These are phyloP conservation scores for Drosophila mercatorum DNA, from an alignment of 2,888 invertebrate species.

Conservation along the genomic window DNA sequence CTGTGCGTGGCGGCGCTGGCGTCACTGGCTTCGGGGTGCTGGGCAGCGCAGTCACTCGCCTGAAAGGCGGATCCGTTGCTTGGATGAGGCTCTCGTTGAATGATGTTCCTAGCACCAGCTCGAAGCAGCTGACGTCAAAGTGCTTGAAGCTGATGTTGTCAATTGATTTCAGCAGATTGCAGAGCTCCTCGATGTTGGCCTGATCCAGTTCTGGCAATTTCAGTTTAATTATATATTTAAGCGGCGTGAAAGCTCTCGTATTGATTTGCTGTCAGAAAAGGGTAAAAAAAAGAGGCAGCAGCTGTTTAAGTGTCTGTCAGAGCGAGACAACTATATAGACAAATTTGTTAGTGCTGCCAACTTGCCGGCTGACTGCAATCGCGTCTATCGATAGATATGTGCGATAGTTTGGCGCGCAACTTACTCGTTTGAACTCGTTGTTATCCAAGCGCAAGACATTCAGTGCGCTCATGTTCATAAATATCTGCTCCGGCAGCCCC, in stretches of 20 bases:
- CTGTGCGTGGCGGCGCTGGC: slow-evolving; percentile 56
- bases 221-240: slow-evolving; percentile 82
- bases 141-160: slow-evolving; percentile 83
- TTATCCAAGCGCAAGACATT: slow-evolving; percentile 82
- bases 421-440: slow-evolving; percentile 83
- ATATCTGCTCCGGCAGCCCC: slow-evolving; percentile 81
- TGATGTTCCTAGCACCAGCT: slow-evolving; percentile 82
- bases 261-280: slow-evolving; percentile 82
- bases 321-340: slow-evolving; percentile 49
- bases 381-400: slow-evolving; percentile 43
- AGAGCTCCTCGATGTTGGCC: slow-evolving; percentile 78
- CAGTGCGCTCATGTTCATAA: slow-evolving; percentile 81
- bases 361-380: slow-evolving; percentile 21
- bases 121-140: slow-evolving; percentile 84
- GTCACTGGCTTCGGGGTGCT: slow-evolving; percentile 48
- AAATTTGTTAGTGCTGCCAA: slow-evolving; percentile 44
- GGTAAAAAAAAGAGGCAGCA: slow-evolving; percentile 28
- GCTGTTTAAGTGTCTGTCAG: slow-evolving; percentile 16
- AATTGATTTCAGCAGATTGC: slow-evolving; percentile 82
- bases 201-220: slow-evolving; percentile 82
- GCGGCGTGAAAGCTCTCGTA: slow-evolving; percentile 82
- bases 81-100: slow-evolving; percentile 83
- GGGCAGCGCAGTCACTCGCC: slow-evolving; percentile 43
- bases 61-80: slow-evolving; percentile 76
- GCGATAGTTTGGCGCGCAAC: slow-evolving; percentile 44